Percentiles rank a stretch among this genome's conserved stretches.
These are phyloP conservation scores for Todiramphus chloris DNA, from an alignment of 2,113 vertebrate species.

Conservation along the genomic window DNA sequence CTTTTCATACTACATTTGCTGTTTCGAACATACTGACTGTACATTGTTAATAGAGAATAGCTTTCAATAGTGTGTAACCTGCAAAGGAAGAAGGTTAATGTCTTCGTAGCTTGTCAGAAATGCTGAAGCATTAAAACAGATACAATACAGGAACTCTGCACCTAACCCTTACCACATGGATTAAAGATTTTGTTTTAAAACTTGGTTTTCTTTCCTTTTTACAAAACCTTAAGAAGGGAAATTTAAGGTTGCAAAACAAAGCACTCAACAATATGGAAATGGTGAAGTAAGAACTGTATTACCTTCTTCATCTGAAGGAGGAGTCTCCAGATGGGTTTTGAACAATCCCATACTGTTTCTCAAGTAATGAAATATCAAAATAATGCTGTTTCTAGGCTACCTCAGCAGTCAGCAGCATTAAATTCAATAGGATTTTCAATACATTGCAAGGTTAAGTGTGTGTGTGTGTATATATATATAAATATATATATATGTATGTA, in stretches of 20 bases:
- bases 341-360: not conserved
- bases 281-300: not conserved
- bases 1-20: not conserved
- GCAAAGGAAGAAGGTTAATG: not conserved
- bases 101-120: not conserved
- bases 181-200: not conserved
- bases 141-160: not conserved
- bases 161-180: not conserved
- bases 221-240: not conserved
- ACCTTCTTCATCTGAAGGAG: not conserved
- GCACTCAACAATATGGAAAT: not conserved
- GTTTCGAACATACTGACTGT: not conserved
- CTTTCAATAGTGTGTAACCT: not conserved
- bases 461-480: too few relatives aligned
- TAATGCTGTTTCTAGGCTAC: not conserved
- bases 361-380: not conserved
- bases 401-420: not conserved
- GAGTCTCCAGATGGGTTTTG: not conserved
- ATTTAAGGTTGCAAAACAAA: not conserved
- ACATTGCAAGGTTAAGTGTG: not conserved
- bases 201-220: not conserved
- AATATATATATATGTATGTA: too few relatives aligned
- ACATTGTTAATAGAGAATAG: not conserved
- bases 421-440: not conserved
- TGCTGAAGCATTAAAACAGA: not conserved